Percentiles rank a stretch among this genome's conserved stretches.
phyloP scores from a whole-genome alignment of 2,888 invertebrate genomes.

The Pterostichus niger region DNA sequence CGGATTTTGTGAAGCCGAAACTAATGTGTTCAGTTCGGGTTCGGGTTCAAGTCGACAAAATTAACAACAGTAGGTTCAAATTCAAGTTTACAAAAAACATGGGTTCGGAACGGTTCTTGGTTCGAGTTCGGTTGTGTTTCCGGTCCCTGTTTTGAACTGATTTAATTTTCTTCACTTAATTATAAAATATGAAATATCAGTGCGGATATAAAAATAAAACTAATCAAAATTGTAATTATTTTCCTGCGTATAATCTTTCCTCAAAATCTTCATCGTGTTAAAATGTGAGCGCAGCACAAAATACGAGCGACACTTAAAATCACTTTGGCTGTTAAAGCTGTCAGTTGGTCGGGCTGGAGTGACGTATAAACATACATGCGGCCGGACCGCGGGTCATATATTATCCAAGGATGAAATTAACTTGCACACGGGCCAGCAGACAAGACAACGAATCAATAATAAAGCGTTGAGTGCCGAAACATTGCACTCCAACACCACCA shows the following conservation, averaged over 20 bases:
- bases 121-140: no score
- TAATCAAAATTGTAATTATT: background rate
- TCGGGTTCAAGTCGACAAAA: no score
- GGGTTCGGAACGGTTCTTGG: no score
- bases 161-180: no score
- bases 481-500: conserved; percentile 13
- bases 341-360: conserved; percentile 42
- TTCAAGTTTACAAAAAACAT: no score
- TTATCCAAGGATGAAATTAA: conserved; percentile 55
- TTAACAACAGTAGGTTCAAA: no score
- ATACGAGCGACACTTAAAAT: conserved; percentile 43
- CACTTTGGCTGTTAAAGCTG: conserved; percentile 59
- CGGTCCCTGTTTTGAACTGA: no score
- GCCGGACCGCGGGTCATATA: conserved; percentile 26
- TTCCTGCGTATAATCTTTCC: background rate
- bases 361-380: conserved; percentile 29
- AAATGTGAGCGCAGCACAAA: conserved; percentile 5
- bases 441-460: conserved; percentile 56
- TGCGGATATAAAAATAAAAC: no score
- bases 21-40: no score
- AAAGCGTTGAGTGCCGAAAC: conserved; percentile 50
- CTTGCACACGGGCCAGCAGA: conserved; percentile 34
- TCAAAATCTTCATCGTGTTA: conserved; percentile 8
- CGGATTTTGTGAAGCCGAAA: no score
- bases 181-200: no score